Evolutionary conservation across 1,140 invertebrate genomes (phyloP), one percentile per base, ranked within the genome.

Genomic region (Octopus sinensis): DNA sequence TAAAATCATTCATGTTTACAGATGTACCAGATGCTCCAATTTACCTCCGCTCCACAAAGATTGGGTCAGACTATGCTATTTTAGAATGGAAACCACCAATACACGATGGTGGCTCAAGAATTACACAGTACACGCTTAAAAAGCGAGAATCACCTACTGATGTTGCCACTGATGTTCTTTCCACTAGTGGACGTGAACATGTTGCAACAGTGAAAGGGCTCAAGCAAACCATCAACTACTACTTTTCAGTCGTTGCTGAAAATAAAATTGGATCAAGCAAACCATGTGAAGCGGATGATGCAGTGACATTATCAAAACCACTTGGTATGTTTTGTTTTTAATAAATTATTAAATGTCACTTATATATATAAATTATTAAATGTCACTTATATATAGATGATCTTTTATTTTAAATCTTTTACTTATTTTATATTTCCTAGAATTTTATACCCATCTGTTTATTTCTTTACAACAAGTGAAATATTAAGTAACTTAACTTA

Each of bases 261-360:
- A 99, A 99, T 90, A 96, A 97, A 81, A 94, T 97, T 81, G 98
- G 97, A 30, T 93, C 94, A 81, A 97, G 96, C 83, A 94, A 96
- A 85, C 94, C 95, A 0, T 95, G 94, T 83, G 91, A 94, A 80
- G 97, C 85, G 23, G 85, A 85, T 17, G 82, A 83, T 73, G 81
- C 84, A 17, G 82, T 88, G 12, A 88, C 81, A 75, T 84, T 84
- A 43, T 82, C 81, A 71, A 86, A 98, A 93, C 97, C 97, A 23
- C 86, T 88, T 86, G 84, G 86, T 88, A 80, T 17, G 76, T 80
- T 79, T 6, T 23, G 23, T 78, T 7, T 17, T 12, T 17, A 62
- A 12, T 9, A 62, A 62, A 23, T 23, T 23, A 23, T 4, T 62
- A 62, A 12, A 12, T 62, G 17, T 9, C 56, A 62, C 17, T 62